Evolutionary conservation across 2,113 vertebrate species (phyloP), one percentile per base, ranked within the genome.

Genomic region (Eurystomus gularis): DNA sequence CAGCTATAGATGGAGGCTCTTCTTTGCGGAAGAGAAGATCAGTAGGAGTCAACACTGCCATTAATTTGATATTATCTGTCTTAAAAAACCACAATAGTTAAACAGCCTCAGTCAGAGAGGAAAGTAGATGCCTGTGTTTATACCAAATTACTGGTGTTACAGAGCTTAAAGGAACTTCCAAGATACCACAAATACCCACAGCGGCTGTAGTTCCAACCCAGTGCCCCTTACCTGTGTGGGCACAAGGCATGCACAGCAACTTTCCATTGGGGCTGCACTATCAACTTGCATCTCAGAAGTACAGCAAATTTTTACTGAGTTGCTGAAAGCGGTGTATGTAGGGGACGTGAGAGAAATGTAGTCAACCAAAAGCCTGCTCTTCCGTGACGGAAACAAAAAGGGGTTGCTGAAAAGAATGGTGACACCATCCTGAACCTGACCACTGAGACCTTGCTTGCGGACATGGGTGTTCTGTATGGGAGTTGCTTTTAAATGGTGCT

Each of bases 261-360:
- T 92, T 82, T 79, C 90, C 85, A 18, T 1, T 13, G 57, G 64
- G 65, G 42, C 54, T 2, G 3, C 35, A 5, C 49, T 17, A 25
- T 19, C 21, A 71, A 66, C 31, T 58, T 77, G 58, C 60, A 90
- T 75, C 55, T 62, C 68, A 86, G 64, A 64, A 21, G 13, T 57
- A 94, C 19, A 46, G 66, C 54, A 5, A 24, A 44, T 52, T 64
- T 68, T 80, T 51, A 21, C 25, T 4, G 29, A 78, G 17, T 2
- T 51, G 29, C 60, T 72, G 80, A 37, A 75, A 57, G 33, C 0
- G 0, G 11, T 10, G 9, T 6, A 5, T 13, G 25, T 11, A 26
- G 52, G 49, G 24, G 21, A 40, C 31, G 21, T 0, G 3, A 65
- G 15, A 17, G 61, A 82, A 42, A 29, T 0, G 4, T 17, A 26